phyloP scores from a whole-genome alignment of 2,113 vertebrate species.

The Eolophus roseicapilla region DNA sequence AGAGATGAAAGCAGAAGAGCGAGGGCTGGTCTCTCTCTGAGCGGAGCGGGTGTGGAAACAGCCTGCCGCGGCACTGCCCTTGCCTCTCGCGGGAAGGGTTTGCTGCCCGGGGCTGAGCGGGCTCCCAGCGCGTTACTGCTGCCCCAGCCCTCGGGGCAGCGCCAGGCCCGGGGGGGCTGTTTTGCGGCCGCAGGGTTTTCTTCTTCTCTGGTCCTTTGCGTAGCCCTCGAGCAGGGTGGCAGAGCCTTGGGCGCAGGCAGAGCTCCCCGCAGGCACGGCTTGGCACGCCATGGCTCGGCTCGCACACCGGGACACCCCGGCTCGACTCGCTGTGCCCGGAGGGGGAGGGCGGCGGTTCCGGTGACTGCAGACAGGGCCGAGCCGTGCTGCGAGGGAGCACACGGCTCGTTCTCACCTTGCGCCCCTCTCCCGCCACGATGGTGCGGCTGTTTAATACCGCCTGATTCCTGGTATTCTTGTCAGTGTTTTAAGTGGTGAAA shows the following conservation, averaged over 20 bases:
- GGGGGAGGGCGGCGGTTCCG: background rate
- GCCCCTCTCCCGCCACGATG: conserved; percentile 55
- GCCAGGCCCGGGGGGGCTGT: background rate
- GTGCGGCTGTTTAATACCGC: conserved; percentile 70
- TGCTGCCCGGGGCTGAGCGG: background rate
- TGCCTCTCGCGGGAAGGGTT: background rate
- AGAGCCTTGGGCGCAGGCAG: background rate
- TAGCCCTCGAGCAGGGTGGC: background rate
- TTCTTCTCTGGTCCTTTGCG: background rate
- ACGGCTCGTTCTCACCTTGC: conserved; percentile 64
- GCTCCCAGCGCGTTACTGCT: background rate
- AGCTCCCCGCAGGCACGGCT: background rate
- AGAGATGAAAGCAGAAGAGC: conserved; percentile 28
- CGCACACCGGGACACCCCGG: too few relatives aligned
- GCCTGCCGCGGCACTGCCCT: background rate
- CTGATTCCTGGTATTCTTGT: conserved; percentile 77
- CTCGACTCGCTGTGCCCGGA: background rate
- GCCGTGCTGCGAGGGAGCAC: background rate
- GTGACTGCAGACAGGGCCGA: background rate
- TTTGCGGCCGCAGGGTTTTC: background rate
- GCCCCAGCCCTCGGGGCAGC: background rate
- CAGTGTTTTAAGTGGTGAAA: conserved; percentile 78
- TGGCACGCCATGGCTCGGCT: background rate
- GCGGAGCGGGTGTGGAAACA: background rate
- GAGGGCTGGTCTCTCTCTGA: background rate